Evolutionary conservation across 92 coral and sea anemone species (phyloP), one percentile per base, ranked within the genome.

Genomic region (Zoanthus gigantus): DNA sequence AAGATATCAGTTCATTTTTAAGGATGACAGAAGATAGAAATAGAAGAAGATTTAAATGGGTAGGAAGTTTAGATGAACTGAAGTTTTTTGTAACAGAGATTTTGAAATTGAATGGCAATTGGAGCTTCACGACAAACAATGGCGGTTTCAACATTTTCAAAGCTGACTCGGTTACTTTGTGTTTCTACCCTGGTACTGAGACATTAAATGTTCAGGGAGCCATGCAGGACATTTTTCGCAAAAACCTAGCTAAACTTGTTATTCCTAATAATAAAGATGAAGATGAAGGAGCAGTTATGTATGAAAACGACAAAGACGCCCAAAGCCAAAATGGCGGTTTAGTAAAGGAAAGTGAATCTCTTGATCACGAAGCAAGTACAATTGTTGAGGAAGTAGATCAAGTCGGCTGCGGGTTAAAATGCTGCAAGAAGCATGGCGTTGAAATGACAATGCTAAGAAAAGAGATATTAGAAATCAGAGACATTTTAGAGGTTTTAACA

Each of bases 21-120:
- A 68, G 15, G 74, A 68, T 68, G 74, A 68, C 74, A 34, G 66
- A 65, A 72, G 75, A 67, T 46, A 17, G 86, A 9, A 82, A 61
- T 46, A 82, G 74, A 45, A 63, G n/a, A 47, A 82, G 50, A 57
- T 83, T 83, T 42, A 83, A 83, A 71, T 83, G 87, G 86, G 18
- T 3, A 6, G 86, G 86, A 47, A 14, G 29, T 47, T 45, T 82
- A 34, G 28, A 60, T 29, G 42, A 82, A n/a, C 76, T 82, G 56
- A 82, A 82, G 47, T 44, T 53, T 30, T 66, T 45, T 18, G 86
- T 82, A 30, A 31, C 17, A 82, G 65, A 31, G 45, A 65, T 28
- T 15, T 50, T 82, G 56, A 82, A 44, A 46, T 29, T 82, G 17
- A 30, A 69, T 32, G 87, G 87, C 29, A 42, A 10, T 15, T 83